A percentile compares a stretch with the other conserved stretches of the same genome.
Evolutionary conservation across 1,140 invertebrate genomes (phyloP).

Genomic region (Argopecten irradians): DNA sequence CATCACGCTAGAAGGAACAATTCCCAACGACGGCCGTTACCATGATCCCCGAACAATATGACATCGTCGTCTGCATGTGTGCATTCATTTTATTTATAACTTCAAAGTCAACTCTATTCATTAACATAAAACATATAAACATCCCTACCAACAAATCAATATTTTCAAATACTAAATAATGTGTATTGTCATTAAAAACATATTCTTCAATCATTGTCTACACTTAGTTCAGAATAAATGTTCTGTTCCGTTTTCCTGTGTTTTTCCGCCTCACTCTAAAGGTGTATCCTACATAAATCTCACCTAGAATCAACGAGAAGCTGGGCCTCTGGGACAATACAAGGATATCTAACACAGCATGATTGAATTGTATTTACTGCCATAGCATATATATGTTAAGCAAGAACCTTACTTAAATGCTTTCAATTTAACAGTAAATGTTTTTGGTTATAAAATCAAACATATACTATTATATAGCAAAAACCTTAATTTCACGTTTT

Average conservation of each 20-base stretch:
- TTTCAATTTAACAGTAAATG: too few species aligned
- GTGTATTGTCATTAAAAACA: slow-evolving; percentile 12
- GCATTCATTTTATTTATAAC: background rate
- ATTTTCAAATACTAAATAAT: slow-evolving; percentile 12
- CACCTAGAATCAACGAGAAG: too few species aligned
- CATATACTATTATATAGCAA: too few species aligned
- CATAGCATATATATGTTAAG: too few species aligned
- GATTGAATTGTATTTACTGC: too few species aligned
- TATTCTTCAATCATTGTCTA: background rate
- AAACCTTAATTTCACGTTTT: too few species aligned
- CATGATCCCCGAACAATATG: background rate
- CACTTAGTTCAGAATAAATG: background rate
- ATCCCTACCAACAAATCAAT: background rate
- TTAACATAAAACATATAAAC: background rate
- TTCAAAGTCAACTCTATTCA: background rate
- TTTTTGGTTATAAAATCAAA: too few species aligned
- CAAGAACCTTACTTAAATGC: too few species aligned
- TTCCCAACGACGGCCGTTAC: background rate
- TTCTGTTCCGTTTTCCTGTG: background rate
- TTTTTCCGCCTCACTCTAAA: too few species aligned
- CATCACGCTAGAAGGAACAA: background rate
- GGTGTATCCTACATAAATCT: too few species aligned
- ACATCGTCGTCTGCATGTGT: background rate
- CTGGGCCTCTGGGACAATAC: too few species aligned
- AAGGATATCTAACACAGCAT: too few species aligned